These are phyloP conservation scores for Bombylius discolor DNA, from an alignment of 2,888 invertebrate species.

Conservation along the genomic window DNA sequence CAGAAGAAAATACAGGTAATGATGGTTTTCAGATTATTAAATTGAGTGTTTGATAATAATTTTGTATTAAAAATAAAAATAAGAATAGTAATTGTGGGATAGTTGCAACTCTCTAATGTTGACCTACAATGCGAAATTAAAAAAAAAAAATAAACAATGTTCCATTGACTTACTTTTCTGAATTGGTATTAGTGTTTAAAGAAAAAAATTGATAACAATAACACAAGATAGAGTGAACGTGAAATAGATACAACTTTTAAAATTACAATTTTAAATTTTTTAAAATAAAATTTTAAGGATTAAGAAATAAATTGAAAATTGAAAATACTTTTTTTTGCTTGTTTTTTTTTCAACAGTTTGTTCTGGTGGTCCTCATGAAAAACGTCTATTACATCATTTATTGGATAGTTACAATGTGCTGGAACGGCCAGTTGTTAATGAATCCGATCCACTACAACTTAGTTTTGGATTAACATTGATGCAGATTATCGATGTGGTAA, in stretches of 20 bases:
- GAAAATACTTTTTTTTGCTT: no score
- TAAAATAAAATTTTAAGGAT: background rate
- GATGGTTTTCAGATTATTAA: no score
- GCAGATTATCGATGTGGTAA: slow-evolving; percentile 96
- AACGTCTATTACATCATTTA: slow-evolving; percentile 77
- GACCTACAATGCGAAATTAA: no score
- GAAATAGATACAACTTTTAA: no score
- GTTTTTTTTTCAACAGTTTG: slow-evolving; percentile 46
- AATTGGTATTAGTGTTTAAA: no score
- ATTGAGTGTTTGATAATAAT: no score
- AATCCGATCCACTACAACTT: slow-evolving; percentile 87
- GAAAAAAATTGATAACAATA: no score
- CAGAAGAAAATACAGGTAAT: no score
- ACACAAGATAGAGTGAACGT: no score
- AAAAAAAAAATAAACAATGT: background rate
- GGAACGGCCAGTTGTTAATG: slow-evolving; percentile 90
- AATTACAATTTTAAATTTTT: background rate
- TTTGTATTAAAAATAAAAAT: no score
- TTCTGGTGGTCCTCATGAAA: slow-evolving; percentile 81
- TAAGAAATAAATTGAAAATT: background rate
- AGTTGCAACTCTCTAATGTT: no score
- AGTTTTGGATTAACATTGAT: slow-evolving; percentile 92
- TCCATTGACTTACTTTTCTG: background rate
- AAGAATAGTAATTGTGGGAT: no score
- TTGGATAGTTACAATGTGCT: slow-evolving; percentile 86